Evolutionary conservation across 2,797 vertebrate species (phyloP).

Genomic region (Leptodactylus fallax): DNA sequence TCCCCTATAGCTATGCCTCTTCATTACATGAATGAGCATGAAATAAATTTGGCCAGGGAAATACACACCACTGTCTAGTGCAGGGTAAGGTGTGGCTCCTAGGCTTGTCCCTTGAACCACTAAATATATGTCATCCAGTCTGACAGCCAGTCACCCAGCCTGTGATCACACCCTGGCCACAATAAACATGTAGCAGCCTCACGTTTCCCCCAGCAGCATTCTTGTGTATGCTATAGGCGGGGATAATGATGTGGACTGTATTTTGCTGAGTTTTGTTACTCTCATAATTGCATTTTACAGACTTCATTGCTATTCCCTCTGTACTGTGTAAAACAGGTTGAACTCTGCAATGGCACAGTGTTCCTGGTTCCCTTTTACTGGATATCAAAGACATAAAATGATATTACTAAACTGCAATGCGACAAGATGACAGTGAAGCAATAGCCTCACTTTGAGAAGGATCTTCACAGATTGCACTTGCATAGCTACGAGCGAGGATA

Average conservation of each 20-base stretch:
- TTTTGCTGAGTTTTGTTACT: not conserved
- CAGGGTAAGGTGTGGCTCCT: constrained; percentile 30
- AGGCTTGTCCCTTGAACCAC: constrained; percentile 22
- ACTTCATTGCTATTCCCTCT: no score
- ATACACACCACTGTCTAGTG: not conserved
- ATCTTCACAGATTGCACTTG: not conserved
- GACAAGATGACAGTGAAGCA: not conserved
- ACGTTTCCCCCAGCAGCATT: not conserved
- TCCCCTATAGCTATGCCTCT: no score
- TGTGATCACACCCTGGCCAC: constrained; percentile 32
- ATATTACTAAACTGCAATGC: no score
- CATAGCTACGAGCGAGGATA: not conserved
- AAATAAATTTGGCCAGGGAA: not conserved
- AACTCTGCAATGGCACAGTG: no score
- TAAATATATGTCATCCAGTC: constrained; percentile 28
- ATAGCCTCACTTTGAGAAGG: not conserved
- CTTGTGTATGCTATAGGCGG: not conserved
- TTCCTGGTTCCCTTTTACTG: no score
- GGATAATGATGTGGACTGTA: not conserved
- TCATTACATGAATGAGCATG: not conserved
- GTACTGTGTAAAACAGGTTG: no score
- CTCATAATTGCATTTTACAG: not conserved
- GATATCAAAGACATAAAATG: no score
- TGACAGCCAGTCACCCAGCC: constrained; percentile 17
- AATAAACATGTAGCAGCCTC: not conserved